A percentile compares a stretch with the other conserved stretches of the same genome.
phyloP scores from a whole-genome alignment of 1,140 invertebrate genomes.

The Drosophila busckii region DNA sequence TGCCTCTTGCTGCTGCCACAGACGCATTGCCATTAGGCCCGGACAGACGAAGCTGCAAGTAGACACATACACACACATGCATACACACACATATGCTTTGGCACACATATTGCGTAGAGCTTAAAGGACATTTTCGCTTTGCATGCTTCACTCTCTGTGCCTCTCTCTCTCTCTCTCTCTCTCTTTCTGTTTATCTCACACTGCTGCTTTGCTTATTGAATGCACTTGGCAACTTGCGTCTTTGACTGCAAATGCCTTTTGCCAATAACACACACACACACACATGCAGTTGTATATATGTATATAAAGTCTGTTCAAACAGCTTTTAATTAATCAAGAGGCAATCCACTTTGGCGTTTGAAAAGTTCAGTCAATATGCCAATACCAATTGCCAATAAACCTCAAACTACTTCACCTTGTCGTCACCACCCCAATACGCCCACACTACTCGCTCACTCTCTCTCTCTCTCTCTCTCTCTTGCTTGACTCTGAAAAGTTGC shows the following conservation, averaged over 20 bases:
- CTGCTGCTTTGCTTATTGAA: conserved; percentile 1
- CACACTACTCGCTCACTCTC: not conserved
- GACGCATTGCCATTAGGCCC: conserved; percentile 24
- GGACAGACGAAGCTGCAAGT: conserved; percentile 6
- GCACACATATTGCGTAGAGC: conserved; percentile 41
- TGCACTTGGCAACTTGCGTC: conserved; percentile 2
- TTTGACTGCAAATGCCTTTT: conserved; percentile 1
- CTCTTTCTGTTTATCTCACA: conserved; percentile 1
- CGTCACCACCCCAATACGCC: not conserved
- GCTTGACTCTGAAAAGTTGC: no score
- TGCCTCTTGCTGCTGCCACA: not conserved
- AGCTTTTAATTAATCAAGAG: conserved; percentile 71
- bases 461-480: not conserved
- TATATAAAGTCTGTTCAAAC: conserved; percentile 16
- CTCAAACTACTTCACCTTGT: not conserved
- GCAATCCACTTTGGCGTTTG: conserved; percentile 61
- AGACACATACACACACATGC: conserved; percentile 24
- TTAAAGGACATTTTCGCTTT: conserved; percentile 44
- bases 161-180: not conserved
- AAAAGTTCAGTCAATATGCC: conserved; percentile 59
- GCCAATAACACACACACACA: conserved; percentile 9
- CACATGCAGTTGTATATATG: no score
- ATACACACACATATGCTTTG: conserved; percentile 24
- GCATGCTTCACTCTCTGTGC: not conserved
- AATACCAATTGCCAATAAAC: conserved; percentile 46